phyloP scores from a whole-genome alignment of 1,140 invertebrate genomes.

The Bombyx mori region DNA sequence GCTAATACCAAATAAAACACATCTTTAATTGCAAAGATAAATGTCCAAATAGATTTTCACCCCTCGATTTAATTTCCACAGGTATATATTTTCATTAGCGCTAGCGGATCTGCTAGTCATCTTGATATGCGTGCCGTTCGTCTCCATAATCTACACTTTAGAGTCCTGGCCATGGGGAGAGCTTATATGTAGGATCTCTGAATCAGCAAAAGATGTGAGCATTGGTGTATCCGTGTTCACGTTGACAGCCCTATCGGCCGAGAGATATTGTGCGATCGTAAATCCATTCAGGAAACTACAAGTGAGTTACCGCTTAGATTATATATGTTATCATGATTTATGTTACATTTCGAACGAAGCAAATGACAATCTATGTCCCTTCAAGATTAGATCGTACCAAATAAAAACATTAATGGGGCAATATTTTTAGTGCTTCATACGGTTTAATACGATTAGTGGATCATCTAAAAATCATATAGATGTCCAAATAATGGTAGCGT shows the following conservation, averaged over 20 bases:
- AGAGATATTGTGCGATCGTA: constrained; percentile 93
- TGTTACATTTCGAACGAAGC: too few relatives aligned
- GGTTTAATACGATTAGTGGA: too few relatives aligned
- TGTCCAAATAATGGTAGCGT: too few relatives aligned
- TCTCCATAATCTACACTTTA: constrained; percentile 87
- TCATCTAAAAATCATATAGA: too few relatives aligned
- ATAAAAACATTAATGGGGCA: too few relatives aligned
- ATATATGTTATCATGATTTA: too few relatives aligned
- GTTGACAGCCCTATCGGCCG: constrained; percentile 89
- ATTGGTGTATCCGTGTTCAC: constrained; percentile 95
- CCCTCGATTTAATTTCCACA: constrained; percentile 17
- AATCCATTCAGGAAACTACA: constrained; percentile 85
- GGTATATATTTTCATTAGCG: constrained; percentile 81
- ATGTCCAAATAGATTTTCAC: too few relatives aligned
- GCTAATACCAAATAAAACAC: too few relatives aligned
- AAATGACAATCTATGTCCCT: too few relatives aligned
- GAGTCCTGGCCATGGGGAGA: constrained; percentile 91
- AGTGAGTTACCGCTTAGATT: constrained; percentile 39
- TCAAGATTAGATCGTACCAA: too few relatives aligned
- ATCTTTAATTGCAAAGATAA: too few relatives aligned
- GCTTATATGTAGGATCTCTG: constrained; percentile 86
- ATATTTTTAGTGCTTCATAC: too few relatives aligned
- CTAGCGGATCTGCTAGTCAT: constrained; percentile 85
- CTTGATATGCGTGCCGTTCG: constrained; percentile 90
- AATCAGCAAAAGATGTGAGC: constrained; percentile 90